These are phyloP conservation scores for Furnarius figulus DNA, from an alignment of 2,113 vertebrate species.

Conservation along the genomic window DNA sequence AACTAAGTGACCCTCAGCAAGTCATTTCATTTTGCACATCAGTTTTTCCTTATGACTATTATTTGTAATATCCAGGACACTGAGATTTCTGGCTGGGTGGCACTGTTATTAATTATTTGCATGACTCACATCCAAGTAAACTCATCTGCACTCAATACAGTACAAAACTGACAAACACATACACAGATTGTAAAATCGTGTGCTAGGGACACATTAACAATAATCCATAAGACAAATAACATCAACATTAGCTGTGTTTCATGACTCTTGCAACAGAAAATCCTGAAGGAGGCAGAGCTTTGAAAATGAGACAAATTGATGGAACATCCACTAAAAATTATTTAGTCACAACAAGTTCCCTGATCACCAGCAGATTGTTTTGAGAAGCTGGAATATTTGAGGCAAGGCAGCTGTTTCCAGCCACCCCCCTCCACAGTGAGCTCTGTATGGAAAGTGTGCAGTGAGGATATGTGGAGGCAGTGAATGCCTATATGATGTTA, in stretches of 20 bases:
- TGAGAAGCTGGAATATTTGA: slow-evolving; percentile 30
- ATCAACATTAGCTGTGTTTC: not conserved
- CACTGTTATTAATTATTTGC: slow-evolving; percentile 12
- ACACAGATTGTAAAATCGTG: not conserved
- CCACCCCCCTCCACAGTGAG: not conserved
- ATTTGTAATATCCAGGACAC: not conserved
- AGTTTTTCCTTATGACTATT: not conserved
- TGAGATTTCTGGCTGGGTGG: not conserved
- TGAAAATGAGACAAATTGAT: slow-evolving; percentile 9
- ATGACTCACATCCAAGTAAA: not conserved
- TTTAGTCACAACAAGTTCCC: slow-evolving; percentile 4
- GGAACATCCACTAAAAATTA: slow-evolving; percentile 25
- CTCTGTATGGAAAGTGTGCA: not conserved
- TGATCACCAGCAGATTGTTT: slow-evolving; percentile 17
- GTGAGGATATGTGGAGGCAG: not conserved
- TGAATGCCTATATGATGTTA: not conserved
- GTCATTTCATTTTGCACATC: not conserved
- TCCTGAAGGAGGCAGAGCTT: not conserved
- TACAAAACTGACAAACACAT: not conserved
- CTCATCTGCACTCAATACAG: not conserved
- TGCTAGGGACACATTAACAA: not conserved
- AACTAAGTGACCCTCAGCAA: not conserved
- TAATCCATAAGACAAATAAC: not conserved
- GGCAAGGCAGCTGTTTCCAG: slow-evolving; percentile 18
- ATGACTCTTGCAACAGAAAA: not conserved